phyloP scores from a whole-genome alignment of 2,113 vertebrate species.

The Stictonetta naevosa region DNA sequence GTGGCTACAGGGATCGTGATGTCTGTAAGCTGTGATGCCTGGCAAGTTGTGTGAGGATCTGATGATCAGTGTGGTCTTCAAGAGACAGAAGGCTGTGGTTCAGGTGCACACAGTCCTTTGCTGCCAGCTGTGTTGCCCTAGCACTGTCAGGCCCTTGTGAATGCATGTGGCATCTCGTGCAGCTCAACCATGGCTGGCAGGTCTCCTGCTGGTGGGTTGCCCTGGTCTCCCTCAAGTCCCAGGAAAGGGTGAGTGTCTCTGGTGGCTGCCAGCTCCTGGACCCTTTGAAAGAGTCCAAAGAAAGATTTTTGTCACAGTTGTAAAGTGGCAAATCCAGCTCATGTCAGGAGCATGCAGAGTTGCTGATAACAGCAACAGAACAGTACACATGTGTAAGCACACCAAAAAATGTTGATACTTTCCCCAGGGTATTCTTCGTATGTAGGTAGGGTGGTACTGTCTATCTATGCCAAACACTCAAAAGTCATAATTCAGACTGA shows the following conservation, averaged over 20 bases:
- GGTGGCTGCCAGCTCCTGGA: background rate
- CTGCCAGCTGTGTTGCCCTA: background rate
- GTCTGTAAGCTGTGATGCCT: background rate
- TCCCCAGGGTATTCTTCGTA: rapidly evolving
- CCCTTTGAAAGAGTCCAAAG: background rate
- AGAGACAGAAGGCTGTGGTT: background rate
- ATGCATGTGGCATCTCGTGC: rapidly evolving
- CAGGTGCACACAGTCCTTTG: background rate
- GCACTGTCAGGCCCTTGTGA: background rate
- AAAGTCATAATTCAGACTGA: background rate
- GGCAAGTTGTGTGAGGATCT: background rate
- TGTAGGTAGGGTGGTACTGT: rapidly evolving
- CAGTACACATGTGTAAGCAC: rapidly evolving
- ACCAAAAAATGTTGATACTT: rapidly evolving
- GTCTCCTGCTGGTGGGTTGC: background rate
- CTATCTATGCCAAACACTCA: background rate
- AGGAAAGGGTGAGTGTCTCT: background rate
- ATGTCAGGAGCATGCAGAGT: rapidly evolving
- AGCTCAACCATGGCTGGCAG: background rate
- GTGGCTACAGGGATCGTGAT: background rate
- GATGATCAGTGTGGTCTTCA: background rate
- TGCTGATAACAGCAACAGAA: background rate
- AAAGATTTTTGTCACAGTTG: background rate
- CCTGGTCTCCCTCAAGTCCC: background rate
- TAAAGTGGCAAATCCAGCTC: background rate